Evolutionary conservation across 2,113 vertebrate genomes (phyloP).

Genomic region (Carlito syrichta): DNA sequence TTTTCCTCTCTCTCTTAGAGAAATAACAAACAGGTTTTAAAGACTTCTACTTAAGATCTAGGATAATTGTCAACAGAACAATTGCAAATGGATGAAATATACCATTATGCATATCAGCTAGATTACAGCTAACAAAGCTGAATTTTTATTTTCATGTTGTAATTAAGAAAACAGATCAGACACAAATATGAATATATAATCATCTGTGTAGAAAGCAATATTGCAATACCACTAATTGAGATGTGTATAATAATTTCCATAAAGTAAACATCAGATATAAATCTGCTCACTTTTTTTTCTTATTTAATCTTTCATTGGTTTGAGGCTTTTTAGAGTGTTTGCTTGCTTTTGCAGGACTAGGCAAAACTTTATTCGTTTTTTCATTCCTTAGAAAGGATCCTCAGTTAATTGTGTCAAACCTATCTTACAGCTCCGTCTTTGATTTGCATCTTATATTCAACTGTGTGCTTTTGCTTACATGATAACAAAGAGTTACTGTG

Average conservation of each 20-base stretch:
- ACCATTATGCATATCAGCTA: background rate
- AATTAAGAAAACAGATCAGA: slow-evolving; percentile 57
- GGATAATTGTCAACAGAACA: slow-evolving; percentile 34
- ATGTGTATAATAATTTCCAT: slow-evolving; percentile 36
- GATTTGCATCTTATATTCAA: slow-evolving; percentile 17
- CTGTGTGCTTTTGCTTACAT: slow-evolving; percentile 33
- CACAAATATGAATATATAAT: slow-evolving; percentile 39
- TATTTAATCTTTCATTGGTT: slow-evolving; percentile 84
- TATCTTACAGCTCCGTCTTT: background rate
- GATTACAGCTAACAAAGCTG: slow-evolving; percentile 41
- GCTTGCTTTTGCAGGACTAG: slow-evolving; percentile 82
- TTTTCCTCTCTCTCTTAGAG: background rate
- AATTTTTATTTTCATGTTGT: slow-evolving; percentile 57
- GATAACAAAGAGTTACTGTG: slow-evolving; percentile 32
- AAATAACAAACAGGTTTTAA: background rate
- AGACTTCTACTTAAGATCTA: slow-evolving; percentile 5
- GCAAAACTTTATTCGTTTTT: slow-evolving; percentile 79
- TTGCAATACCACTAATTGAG: slow-evolving; percentile 46
- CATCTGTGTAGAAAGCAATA: slow-evolving; percentile 44
- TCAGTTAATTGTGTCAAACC: slow-evolving; percentile 56
- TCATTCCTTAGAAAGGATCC: slow-evolving; percentile 71
- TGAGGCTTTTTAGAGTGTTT: slow-evolving; percentile 64
- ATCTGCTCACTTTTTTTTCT: background rate
- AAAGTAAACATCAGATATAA: slow-evolving; percentile 50
- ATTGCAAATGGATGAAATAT: slow-evolving; percentile 31